Conservation (phyloP, 2,888 invertebrate species). For the Unio delphinus region DNA sequence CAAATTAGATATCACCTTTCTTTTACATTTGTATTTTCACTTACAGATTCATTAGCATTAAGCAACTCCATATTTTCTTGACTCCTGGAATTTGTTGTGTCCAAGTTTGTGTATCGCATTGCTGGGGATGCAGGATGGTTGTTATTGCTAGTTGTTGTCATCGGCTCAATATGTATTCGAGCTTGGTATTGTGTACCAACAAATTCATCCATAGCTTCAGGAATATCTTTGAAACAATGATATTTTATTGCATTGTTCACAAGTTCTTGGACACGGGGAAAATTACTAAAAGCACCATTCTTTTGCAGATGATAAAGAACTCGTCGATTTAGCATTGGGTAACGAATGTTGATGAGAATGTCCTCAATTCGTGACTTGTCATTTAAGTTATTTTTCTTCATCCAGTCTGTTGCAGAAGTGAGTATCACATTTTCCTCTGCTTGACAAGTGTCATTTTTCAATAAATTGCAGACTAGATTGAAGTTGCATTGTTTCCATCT, state of each 20-base stretch:
- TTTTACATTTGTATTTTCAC: too few relatives aligned
- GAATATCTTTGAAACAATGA: slow-evolving; percentile 63
- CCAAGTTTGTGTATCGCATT: slow-evolving; percentile 27
- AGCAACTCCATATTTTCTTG: slow-evolving; percentile 28
- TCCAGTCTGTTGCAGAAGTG: slow-evolving; percentile 64
- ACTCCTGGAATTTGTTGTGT: slow-evolving; percentile 21
- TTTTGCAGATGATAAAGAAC: slow-evolving; percentile 64
- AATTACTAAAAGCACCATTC: slow-evolving; percentile 63
- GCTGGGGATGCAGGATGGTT: slow-evolving; percentile 36
- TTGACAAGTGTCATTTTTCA: slow-evolving; percentile 53
- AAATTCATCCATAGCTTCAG: slow-evolving; percentile 60
- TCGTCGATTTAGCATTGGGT: slow-evolving; percentile 57
- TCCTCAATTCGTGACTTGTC: slow-evolving; percentile 62
- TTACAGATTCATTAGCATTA: slow-evolving; percentile 5
- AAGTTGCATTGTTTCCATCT: slow-evolving; percentile 55
- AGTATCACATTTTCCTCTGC: slow-evolving; percentile 63
- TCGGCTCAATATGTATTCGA: slow-evolving; percentile 15
- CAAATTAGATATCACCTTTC: too few relatives aligned
- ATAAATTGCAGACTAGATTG: slow-evolving; percentile 56
- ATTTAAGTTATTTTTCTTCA: slow-evolving; percentile 62
- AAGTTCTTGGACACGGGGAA: slow-evolving; percentile 59
- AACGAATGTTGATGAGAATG: slow-evolving; percentile 61
- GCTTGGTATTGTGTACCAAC: slow-evolving; percentile 51
- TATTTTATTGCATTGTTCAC: slow-evolving; percentile 59
- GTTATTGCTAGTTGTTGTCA: slow-evolving; percentile 24